These are phyloP conservation scores for Cherax quadricarinatus DNA, from an alignment of 1,140 invertebrate species.

Conservation along the genomic window DNA sequence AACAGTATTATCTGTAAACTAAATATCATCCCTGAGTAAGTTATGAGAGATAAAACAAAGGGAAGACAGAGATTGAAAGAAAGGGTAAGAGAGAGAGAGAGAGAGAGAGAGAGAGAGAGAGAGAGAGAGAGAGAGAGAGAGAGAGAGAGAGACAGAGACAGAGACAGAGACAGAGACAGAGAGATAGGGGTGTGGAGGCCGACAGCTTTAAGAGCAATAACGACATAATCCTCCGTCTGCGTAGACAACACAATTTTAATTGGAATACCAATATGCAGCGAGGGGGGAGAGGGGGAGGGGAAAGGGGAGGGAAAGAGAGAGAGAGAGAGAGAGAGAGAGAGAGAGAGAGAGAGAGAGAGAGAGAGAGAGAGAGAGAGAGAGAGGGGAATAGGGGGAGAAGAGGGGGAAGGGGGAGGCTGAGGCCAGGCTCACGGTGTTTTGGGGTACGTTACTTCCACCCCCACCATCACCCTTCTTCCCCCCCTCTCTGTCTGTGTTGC, in stretches of 20 bases:
- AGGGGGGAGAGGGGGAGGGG: neutral
- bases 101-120: no score
- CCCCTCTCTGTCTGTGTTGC: no score
- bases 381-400: neutral
- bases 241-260: constrained; percentile 17
- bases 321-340: neutral
- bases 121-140: constrained; percentile 5
- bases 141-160: constrained; percentile 25
- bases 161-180: neutral
- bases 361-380: neutral
- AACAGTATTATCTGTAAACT: no score
- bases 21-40: no score
- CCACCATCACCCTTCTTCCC: no score
- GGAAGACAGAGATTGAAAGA: no score
- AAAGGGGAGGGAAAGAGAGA: neutral
- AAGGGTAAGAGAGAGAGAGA: no score
- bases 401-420: neutral
- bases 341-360: neutral
- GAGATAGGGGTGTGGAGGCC: neutral
- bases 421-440: no score
- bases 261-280: constrained; percentile 5
- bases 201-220: neutral
- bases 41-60: no score
- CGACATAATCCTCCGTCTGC: neutral
- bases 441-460: no score